Base-by-base conservation (phyloP, 2,113 vertebrate genomes). In the Triplophysa siluroides region DNA sequence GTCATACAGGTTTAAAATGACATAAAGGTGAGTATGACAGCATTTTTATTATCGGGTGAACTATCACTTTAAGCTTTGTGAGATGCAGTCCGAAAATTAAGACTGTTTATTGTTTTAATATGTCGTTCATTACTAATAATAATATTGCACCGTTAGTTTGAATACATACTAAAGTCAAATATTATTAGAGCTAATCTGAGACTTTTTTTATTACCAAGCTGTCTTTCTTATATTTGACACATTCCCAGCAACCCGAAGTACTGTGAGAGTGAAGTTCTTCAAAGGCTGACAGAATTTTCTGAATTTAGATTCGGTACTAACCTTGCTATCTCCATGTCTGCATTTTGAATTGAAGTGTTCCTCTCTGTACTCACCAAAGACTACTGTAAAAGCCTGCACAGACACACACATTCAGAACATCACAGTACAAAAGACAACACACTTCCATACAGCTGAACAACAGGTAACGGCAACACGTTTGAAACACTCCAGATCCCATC, bases 331-430 rank as follows among this genome's bases (percentile, higher is more conserved):
- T 85, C 78, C 81, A 83, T 88, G 87, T 87, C 82, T 87, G 88
- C 83, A 78, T 83, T 84, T 78, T 85, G 79, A 83, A 87, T 85
- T 81, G 33, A 79, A 78, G 47, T 78, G 84, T 87, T 69, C 86
- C 88, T 91, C 88, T 92, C 92, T 89, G 89, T 88, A 87, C 91
- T 91, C 86, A 90, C 85, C 60, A 74, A 87, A 83, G 85, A 88
- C 87, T 80, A 88, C 92, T 90, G 90, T 88, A 91, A 92, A 92
- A 88, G 89, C 91, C 88, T 91, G 89, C 91, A 92, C 88, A 91
- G 88, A 79, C 76, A 41, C 85, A 79, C 84, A 81, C 84, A 61
- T 81, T 41, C 54, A 65, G 41, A 65, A 76, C 16, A 11, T 13
- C 21, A 19, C 41, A 14, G 64, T 61, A 52, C 62, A 66, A 9